Evolutionary conservation across 53 echinoderm and acorn worm species (phyloP), one percentile per base, ranked within the genome.

Genomic region (Stichopus horrens): DNA sequence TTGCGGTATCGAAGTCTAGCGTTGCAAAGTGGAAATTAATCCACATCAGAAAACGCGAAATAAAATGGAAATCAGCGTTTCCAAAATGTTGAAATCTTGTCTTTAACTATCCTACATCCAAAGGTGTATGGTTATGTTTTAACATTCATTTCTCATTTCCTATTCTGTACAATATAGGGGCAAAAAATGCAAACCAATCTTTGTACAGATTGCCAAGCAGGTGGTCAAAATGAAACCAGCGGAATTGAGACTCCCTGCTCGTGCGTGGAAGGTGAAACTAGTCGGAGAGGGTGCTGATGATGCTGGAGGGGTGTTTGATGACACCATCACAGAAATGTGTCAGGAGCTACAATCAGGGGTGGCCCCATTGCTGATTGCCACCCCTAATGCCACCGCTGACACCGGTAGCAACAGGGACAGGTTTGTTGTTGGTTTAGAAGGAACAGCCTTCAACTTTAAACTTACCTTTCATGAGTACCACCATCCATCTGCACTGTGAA

Each of bases 301-400:
- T 87, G 99, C 99, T 0, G 99, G 99, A 9, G 99, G 99, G 4
- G 99, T 99, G 54, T 99, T 99, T 91, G 99, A 99, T 74, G 99
- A 99, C 77, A 99, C 99, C 83, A 99, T 99, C 90, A 99, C 99
- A 4, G 99, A 99, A 74, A 99, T 99, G 96, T 99, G 99, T 83
- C 99, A 99, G 76, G 99, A 99, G 90, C 74, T 99, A 58, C 96
- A 99, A 91, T 90, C 96, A 54, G 99, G 96, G 9, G 90, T 94
- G 57, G 99, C 96, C 4, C 94, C 94, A 3, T 83, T 99, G 58
- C 92, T 99, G 56, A 93, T 99, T 53, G 93, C 93, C 8, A 96
- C 99, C 5, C 99, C 99, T 55, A 99, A 99, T 87, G 91, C 99
- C 21, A 79, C 91, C 20, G 93, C 99, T 4, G 96, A 99, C 88